A percentile compares a stretch with the other conserved stretches of the same genome.
These are phyloP conservation scores for Pogonognathellus flavescens DNA, from an alignment of 1,140 invertebrate genomes.

Conservation along the genomic window DNA sequence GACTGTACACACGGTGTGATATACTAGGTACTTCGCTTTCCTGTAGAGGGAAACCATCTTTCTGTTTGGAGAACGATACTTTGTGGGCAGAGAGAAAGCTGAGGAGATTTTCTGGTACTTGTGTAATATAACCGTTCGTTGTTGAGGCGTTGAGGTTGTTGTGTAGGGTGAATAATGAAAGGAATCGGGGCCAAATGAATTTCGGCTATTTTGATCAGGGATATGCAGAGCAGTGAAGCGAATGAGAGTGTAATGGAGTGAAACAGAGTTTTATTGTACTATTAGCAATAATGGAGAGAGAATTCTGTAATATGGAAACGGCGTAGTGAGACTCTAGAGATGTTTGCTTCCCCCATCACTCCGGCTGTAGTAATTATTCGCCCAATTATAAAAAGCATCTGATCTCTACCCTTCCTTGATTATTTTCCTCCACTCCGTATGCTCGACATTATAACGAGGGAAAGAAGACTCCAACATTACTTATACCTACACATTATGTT, in stretches of 20 bases:
- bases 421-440: background rate
- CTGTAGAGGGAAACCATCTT: background rate
- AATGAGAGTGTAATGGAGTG: conserved; percentile 53
- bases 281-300: conserved; percentile 50
- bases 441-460: too few species aligned
- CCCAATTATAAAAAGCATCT: conserved; percentile 51
- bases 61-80: background rate
- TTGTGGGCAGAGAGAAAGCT: conserved; percentile 1
- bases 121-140: background rate
- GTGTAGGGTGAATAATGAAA: conserved; percentile 38
- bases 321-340: background rate
- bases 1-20: background rate
- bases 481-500: too few species aligned
- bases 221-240: conserved; percentile 50
- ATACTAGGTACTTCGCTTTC: background rate
- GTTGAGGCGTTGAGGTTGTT: background rate
- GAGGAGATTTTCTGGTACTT: background rate
- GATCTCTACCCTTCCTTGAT: conserved; percentile 10
- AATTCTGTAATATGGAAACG: conserved; percentile 37
- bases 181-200: conserved; percentile 50
- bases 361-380: conserved; percentile 43
- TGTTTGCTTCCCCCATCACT: conserved; percentile 30
- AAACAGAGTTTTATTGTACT: conserved; percentile 57
- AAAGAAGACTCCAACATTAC: too few species aligned
- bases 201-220: conserved; percentile 42